phyloP scores from a whole-genome alignment of 2,113 vertebrate species.

The Protobothrops flavoviridis region DNA sequence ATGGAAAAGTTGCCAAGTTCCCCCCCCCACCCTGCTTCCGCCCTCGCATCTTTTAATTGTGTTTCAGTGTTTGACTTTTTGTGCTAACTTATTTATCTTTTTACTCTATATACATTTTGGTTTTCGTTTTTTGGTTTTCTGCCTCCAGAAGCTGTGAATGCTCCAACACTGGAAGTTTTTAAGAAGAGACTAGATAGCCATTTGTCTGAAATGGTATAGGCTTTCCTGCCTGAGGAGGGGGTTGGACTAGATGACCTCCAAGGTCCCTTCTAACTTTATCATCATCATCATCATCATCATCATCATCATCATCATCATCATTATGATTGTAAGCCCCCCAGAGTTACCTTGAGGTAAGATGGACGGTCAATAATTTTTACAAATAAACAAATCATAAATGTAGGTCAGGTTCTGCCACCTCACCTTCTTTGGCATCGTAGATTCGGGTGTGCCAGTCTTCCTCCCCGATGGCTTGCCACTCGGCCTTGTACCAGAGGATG shows the following conservation, averaged over 20 bases:
- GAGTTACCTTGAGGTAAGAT: background rate
- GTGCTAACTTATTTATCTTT: background rate
- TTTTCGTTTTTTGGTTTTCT: too few relatives aligned
- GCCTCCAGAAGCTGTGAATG: too few relatives aligned
- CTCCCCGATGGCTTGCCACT: slow-evolving; percentile 80
- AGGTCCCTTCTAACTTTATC: too few relatives aligned
- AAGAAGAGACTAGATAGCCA: too few relatives aligned
- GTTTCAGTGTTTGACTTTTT: background rate
- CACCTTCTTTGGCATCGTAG: slow-evolving; percentile 86
- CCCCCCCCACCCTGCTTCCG: background rate
- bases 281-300: too few relatives aligned
- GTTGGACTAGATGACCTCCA: too few relatives aligned
- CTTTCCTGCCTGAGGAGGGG: too few relatives aligned
- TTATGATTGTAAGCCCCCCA: background rate
- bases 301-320: too few relatives aligned
- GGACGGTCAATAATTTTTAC: background rate
- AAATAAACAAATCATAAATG: background rate
- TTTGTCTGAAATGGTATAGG: too few relatives aligned
- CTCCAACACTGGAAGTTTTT: too few relatives aligned
- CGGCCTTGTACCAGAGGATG: slow-evolving; percentile 85
- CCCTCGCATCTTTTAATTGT: background rate
- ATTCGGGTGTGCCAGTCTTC: slow-evolving; percentile 77
- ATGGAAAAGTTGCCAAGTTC: background rate
- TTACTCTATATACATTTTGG: background rate
- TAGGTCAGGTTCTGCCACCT: background rate